A percentile compares a stretch with the other conserved stretches of the same genome.
phyloP scores from a whole-genome alignment of 2,797 vertebrate species.

The Sternarchorhynchus goeldii region DNA sequence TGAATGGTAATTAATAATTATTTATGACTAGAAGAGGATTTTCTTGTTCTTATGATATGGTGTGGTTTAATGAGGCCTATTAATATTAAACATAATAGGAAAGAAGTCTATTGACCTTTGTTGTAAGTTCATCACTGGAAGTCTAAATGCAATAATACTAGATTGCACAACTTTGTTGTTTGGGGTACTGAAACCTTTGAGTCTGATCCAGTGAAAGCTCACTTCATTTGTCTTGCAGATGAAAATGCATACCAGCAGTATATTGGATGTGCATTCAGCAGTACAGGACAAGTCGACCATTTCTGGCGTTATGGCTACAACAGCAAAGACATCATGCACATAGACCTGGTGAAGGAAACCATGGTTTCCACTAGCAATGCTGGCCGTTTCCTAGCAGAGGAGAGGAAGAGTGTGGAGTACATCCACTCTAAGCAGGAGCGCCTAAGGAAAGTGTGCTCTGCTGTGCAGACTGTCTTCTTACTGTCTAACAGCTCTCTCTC shows the following conservation, averaged over 20 bases:
- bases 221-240: slow-evolving; percentile 1
- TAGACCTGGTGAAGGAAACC: slow-evolving; percentile 40
- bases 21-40: too few species aligned
- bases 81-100: too few species aligned
- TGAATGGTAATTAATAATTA: too few species aligned
- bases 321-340: slow-evolving; percentile 50
- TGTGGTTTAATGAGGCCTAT: too few species aligned
- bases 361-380: slow-evolving; percentile 38
- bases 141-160: not conserved
- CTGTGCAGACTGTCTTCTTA: slow-evolving; percentile 48
- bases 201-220: not conserved
- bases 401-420: slow-evolving; percentile 43
- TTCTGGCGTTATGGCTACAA: slow-evolving; percentile 50
- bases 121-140: not conserved
- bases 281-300: slow-evolving; percentile 24
- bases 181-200: too few species aligned
- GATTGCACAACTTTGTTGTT: too few species aligned
- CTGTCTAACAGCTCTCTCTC: slow-evolving; percentile 51
- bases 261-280: slow-evolving; percentile 44
- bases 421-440: slow-evolving; percentile 35
- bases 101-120: too few species aligned
- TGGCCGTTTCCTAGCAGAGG: slow-evolving; percentile 39
- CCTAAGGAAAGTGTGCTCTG: slow-evolving; percentile 43
- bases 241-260: slow-evolving; percentile 52
- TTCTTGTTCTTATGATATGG: too few species aligned